A percentile compares a stretch with the other conserved stretches of the same genome.
These are phyloP conservation scores for Crax fasciolata DNA, from an alignment of 2,797 vertebrate species.

Conservation along the genomic window DNA sequence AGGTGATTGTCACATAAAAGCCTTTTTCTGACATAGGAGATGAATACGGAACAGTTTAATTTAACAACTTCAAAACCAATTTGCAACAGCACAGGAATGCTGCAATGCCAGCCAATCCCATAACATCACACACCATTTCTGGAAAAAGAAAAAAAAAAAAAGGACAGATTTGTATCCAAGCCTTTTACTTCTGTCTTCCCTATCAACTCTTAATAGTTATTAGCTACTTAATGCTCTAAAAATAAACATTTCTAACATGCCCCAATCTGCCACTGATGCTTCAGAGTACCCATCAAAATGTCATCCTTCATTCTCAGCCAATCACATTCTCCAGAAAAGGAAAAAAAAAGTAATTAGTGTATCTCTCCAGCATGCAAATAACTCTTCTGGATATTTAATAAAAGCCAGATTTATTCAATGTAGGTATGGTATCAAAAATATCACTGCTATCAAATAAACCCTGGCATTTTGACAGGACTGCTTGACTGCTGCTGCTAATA, in stretches of 20 bases:
- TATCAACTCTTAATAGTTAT: background rate
- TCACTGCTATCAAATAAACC: slow-evolving; percentile 66
- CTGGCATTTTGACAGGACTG: slow-evolving; percentile 67
- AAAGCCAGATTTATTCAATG: slow-evolving; percentile 12
- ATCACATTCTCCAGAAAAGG: background rate
- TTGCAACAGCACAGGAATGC: slow-evolving; percentile 17
- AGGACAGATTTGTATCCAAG: background rate
- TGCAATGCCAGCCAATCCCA: background rate
- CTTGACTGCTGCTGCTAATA: slow-evolving; percentile 72
- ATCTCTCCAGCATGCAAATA: slow-evolving; percentile 3
- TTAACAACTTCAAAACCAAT: slow-evolving; percentile 31
- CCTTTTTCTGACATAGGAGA: slow-evolving; percentile 1
- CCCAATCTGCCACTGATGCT: slow-evolving; percentile 1
- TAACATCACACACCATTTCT: background rate
- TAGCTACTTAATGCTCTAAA: slow-evolving; percentile 3
- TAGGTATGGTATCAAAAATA: slow-evolving; percentile 61
- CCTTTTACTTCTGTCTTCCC: background rate
- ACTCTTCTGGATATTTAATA: slow-evolving; percentile 2
- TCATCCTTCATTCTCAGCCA: slow-evolving; percentile 6
- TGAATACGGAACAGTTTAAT: slow-evolving; percentile 10
- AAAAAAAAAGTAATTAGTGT: background rate
- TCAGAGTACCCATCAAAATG: slow-evolving; percentile 30
- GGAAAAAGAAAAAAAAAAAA: background rate
- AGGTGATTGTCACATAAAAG: slow-evolving; percentile 44
- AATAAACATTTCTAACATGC: slow-evolving; percentile 1